Evolutionary conservation across 2,797 vertebrate genomes (phyloP), one percentile per base, ranked within the genome.

Genomic region (Sebastes vulpes): DNA sequence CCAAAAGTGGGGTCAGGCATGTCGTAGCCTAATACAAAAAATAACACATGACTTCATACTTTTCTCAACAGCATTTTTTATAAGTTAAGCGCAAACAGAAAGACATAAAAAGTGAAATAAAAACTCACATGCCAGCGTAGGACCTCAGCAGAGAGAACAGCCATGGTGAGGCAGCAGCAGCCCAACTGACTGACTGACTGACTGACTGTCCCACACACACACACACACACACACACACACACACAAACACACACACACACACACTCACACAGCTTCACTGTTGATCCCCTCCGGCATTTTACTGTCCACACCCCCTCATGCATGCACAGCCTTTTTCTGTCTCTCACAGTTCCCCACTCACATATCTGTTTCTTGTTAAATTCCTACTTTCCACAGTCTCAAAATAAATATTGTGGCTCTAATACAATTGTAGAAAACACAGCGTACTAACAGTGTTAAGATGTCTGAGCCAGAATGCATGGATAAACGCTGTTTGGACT

Each of bases 101-200:
- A 74, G 14, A 75, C 1, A 29, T 26, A 67, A 61, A 63, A 56
- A 71, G 12, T 28, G 3, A 46, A 72, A 54, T 52, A 32, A 61
- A 86, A 48, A 96, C 96, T 97, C 92, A 97, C 96, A 91, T 97
- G 96, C 96, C 96, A 96, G 88, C 90, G 90, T 48, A 97, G 89
- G 79, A 93, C 94, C 12, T 97, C 96, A 85, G 95, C 92, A 89
- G 96, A 96, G 84, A 97, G 96, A 87, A 96, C 96, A 94, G 96
- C 96, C 96, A 97, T 97, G 91, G 89, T 93, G 88, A 89, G 86
- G 92, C 88, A 93, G 91, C 89, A 94, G 91, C 93, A 94, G 88
- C 84, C 75, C 82, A 28, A 94, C 83, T 87, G 89, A 93, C 67
- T 86, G 84, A 92, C 71, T 86, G 85, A 92, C 71, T 86, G 76